phyloP scores from a whole-genome alignment of 2,888 invertebrate genomes.

The Leptopilina drosophilae region DNA sequence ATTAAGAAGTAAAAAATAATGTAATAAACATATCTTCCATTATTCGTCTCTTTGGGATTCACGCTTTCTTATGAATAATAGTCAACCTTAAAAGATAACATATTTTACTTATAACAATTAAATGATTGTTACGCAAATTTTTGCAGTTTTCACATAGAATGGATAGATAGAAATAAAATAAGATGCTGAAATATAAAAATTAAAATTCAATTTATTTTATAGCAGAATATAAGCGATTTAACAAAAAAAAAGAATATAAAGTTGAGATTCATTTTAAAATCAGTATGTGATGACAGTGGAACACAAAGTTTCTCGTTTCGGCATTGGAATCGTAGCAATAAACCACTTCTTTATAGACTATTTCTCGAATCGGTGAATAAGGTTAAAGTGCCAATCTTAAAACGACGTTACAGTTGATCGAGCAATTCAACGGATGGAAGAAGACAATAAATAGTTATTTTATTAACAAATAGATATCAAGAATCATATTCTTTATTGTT shows the following conservation, averaged over 20 bases:
- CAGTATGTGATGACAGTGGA: neutral
- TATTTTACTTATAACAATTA: too few relatives aligned
- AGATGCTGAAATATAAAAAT: too few relatives aligned
- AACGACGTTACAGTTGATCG: conserved; percentile 31
- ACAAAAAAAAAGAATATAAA: neutral
- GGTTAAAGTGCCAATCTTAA: conserved; percentile 48
- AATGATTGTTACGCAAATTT: too few relatives aligned
- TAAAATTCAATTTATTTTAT: too few relatives aligned
- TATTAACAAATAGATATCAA: conserved; percentile 6
- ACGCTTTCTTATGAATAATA: too few relatives aligned
- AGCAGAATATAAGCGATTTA: neutral
- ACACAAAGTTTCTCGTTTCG: conserved; percentile 38
- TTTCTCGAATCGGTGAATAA: conserved; percentile 46
- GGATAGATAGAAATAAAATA: too few relatives aligned
- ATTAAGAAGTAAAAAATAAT: too few relatives aligned
- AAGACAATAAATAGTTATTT: conserved; percentile 20
- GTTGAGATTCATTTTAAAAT: conserved; percentile 18
- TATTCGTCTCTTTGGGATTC: too few relatives aligned
- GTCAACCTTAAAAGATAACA: too few relatives aligned
- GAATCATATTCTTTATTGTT: neutral
- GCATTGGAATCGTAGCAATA: neutral
- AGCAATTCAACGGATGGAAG: conserved; percentile 16
- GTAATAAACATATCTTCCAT: too few relatives aligned
- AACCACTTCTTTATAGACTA: conserved; percentile 33
- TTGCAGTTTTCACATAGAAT: too few relatives aligned